Conservation (phyloP, 1,140 invertebrate genomes). For the Pseudomyrmex cubaensis region DNA sequence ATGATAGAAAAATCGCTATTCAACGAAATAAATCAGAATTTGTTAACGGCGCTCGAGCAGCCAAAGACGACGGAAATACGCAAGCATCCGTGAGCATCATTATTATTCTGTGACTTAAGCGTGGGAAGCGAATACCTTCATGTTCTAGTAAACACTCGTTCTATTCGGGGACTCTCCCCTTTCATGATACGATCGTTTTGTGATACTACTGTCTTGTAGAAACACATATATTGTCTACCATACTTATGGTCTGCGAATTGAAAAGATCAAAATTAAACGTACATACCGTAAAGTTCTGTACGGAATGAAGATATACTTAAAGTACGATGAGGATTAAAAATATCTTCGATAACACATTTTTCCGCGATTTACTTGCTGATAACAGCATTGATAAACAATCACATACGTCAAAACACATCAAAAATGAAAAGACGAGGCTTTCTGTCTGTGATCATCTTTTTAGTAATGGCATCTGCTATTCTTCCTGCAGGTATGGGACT, state of each 20-base stretch:
- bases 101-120: constrained; percentile 59
- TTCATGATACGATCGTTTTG: constrained; percentile 44
- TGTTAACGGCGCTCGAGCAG: not conserved
- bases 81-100: constrained; percentile 46
- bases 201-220: constrained; percentile 10
- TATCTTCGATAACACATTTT: too few species aligned
- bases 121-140: constrained; percentile 64
- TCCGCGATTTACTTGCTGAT: too few species aligned
- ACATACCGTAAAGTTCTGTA: too few species aligned
- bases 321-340: too few species aligned
- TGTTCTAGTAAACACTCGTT: constrained; percentile 21
- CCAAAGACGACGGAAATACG: not conserved
- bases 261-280: too few species aligned
- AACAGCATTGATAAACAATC: too few species aligned
- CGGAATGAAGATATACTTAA: too few species aligned
- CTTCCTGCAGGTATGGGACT: constrained; percentile 42
- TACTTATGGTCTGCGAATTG: too few species aligned
- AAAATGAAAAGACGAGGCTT: not conserved
- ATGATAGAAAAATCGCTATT: too few species aligned
- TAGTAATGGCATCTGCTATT: not conserved
- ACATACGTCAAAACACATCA: not conserved
- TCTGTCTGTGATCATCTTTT: not conserved
- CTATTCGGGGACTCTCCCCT: constrained; percentile 13
- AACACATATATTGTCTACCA: not conserved
- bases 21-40: too few species aligned